Percentiles rank a stretch among this genome's conserved stretches.
phyloP scores from a whole-genome alignment of 2,888 invertebrate species.

The Priocnemis perturbator region DNA sequence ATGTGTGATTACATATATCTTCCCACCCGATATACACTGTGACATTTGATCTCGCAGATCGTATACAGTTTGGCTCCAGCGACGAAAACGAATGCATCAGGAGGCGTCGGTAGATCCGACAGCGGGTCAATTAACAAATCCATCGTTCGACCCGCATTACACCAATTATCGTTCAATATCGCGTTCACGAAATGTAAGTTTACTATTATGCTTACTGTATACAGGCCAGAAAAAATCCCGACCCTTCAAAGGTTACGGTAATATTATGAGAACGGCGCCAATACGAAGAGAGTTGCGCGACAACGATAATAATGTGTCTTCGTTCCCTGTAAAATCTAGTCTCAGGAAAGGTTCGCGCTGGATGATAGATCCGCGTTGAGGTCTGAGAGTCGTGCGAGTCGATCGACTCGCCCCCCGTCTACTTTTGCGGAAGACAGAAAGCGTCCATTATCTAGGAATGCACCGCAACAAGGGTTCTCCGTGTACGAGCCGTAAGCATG shows the following conservation, averaged over 20 bases:
- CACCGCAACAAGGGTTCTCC: conserved; percentile 37
- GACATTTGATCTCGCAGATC: conserved; percentile 21
- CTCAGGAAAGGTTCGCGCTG: conserved; percentile 26
- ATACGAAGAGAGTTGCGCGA: no score
- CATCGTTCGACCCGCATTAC: conserved; percentile 27
- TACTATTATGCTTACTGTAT: background rate
- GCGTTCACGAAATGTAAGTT: conserved; percentile 16
- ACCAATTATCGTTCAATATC: conserved; percentile 20
- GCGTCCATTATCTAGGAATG: conserved; percentile 15
- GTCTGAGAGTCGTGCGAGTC: conserved; percentile 20
- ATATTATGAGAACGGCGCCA: no score
- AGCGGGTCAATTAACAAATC: conserved; percentile 21
- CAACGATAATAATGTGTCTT: conserved; percentile 1
- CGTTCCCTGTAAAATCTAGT: conserved; percentile 2
- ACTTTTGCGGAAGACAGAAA: conserved; percentile 25
- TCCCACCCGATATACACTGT: no score
- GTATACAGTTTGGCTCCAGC: conserved; percentile 33
- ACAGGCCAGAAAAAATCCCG: background rate
- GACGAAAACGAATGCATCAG: conserved; percentile 42
- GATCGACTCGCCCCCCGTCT: conserved; percentile 18
- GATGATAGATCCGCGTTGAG: conserved; percentile 25
- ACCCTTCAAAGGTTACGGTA: no score
- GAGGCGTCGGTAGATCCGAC: conserved; percentile 23
- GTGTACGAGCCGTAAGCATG: conserved; percentile 42
- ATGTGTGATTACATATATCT: no score